A percentile compares a stretch with the other conserved stretches of the same genome.
Evolutionary conservation across 2,797 vertebrate species (phyloP).

Genomic region (Etheostoma nigrum): DNA sequence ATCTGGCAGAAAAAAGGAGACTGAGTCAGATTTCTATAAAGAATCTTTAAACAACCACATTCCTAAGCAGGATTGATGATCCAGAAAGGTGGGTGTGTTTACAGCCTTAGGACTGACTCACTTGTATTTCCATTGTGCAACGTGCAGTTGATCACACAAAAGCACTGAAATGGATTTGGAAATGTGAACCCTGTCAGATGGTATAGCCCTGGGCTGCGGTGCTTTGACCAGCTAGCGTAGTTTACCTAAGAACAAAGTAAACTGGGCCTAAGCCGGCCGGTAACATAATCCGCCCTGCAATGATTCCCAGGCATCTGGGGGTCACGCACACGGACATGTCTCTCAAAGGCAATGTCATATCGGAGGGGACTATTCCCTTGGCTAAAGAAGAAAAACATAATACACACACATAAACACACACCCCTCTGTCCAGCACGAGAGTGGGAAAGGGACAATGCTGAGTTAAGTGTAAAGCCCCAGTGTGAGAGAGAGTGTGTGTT

Average conservation of each 20-base stretch:
- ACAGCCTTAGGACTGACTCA: slow-evolving; percentile 48
- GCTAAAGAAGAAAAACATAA: slow-evolving; percentile 65
- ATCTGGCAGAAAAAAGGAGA: slow-evolving; percentile 33
- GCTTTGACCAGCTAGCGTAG: slow-evolving; percentile 54
- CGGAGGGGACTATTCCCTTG: slow-evolving; percentile 48
- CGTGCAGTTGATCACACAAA: slow-evolving; percentile 62
- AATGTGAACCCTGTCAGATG: slow-evolving; percentile 62
- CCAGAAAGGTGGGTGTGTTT: slow-evolving; percentile 55
- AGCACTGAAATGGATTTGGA: slow-evolving; percentile 57
- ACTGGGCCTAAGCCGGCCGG: slow-evolving; percentile 59
- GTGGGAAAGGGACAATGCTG: slow-evolving; percentile 71
- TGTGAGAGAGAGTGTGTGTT: slow-evolving; percentile 56
- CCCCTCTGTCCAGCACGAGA: slow-evolving; percentile 24
- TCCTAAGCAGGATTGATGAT: slow-evolving; percentile 36
- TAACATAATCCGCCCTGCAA: slow-evolving; percentile 65
- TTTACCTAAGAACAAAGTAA: slow-evolving; percentile 78
- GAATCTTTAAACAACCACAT: slow-evolving; percentile 36
- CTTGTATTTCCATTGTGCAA: slow-evolving; percentile 65
- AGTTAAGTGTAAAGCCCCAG: slow-evolving; percentile 59
- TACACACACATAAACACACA: neutral
- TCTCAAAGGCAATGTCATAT: slow-evolving; percentile 60
- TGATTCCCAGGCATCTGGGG: slow-evolving; percentile 78
- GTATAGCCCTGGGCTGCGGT: slow-evolving; percentile 54
- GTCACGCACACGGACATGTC: slow-evolving; percentile 66
- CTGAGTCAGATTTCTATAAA: slow-evolving; percentile 42